Evolutionary conservation across 2,888 invertebrate species (phyloP).

Genomic region (Tenthredo distinguenda): DNA sequence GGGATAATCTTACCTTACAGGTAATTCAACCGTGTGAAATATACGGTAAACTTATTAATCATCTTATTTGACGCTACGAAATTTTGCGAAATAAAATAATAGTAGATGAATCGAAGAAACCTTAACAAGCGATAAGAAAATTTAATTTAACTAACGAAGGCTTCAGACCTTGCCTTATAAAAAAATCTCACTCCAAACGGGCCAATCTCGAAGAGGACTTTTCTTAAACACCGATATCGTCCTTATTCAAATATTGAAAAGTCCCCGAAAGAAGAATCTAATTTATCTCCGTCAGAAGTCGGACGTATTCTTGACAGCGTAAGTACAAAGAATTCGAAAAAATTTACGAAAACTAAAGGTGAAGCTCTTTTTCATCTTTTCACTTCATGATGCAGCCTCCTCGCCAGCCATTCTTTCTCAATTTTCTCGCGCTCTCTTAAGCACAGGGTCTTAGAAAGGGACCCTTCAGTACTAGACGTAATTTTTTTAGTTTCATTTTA

Average conservation of each 20-base stretch:
- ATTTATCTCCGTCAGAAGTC: neutral
- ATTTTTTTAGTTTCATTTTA: neutral
- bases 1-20: constrained; percentile 6
- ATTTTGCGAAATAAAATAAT: neutral
- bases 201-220: neutral
- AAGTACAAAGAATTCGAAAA: neutral
- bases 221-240: neutral
- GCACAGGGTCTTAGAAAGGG: neutral
- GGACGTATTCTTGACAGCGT: neutral
- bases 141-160: neutral
- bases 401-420: neutral
- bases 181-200: neutral
- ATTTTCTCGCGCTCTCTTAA: neutral
- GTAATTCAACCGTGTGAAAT: constrained; percentile 4
- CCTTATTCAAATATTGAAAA: neutral
- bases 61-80: neutral
- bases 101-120: neutral
- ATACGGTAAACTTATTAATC: neutral
- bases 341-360: constrained; percentile 4
- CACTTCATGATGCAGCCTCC: neutral
- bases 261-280: neutral
- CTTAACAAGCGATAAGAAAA: neutral
- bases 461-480: neutral
- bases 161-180: neutral
- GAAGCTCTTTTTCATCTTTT: neutral